Percentiles rank a stretch among this genome's conserved stretches.
phyloP scores from a whole-genome alignment of 2,113 vertebrate genomes.

The Mustela nigripes region DNA sequence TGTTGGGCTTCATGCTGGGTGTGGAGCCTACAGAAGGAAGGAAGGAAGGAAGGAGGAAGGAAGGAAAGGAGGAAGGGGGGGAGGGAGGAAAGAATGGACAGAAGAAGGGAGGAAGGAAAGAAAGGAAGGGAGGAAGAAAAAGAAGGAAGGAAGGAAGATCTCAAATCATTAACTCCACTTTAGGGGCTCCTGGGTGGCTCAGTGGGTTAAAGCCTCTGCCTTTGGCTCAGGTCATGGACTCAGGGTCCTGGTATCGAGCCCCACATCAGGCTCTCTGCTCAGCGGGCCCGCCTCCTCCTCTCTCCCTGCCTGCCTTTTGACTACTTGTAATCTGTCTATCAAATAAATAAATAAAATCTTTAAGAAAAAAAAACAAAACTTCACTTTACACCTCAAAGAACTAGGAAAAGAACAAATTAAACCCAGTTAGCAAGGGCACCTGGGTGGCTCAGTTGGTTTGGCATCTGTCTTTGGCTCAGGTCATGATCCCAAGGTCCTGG shows the following conservation, averaged over 20 bases:
- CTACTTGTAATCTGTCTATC: no score
- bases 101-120: neutral
- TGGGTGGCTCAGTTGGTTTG: no score
- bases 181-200: neutral
- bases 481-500: no score
- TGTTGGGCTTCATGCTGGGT: neutral
- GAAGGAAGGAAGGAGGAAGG: neutral
- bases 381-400: neutral
- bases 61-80: neutral
- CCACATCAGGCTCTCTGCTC: no score
- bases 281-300: no score
- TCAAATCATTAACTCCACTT: neutral
- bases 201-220: no score
- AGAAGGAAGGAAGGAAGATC: neutral
- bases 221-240: no score
- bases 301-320: no score
- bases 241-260: no score
- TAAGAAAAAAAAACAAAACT: neutral
- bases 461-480: no score
- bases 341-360: no score
- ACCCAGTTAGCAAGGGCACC: neutral
- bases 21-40: neutral
- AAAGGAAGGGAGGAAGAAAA: neutral
- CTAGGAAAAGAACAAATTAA: neutral
- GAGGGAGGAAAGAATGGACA: no score